Conservation (phyloP, 2,888 invertebrate genomes). For the Anthoptus insignis region DNA sequence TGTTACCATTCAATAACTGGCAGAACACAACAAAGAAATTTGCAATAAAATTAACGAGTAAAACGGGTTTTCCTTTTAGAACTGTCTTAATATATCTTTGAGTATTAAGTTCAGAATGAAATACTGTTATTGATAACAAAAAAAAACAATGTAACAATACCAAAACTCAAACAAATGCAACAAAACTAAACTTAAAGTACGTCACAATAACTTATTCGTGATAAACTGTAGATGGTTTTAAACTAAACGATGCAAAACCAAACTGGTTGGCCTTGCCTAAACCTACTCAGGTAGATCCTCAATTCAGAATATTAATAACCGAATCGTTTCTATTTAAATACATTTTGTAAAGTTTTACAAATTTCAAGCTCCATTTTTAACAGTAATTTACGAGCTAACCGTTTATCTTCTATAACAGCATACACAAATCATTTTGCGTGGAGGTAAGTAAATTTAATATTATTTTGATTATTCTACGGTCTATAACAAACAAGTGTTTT, state of each 20-base stretch:
- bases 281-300: slow-evolving; percentile 43
- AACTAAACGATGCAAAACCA: slow-evolving; percentile 42
- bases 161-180: neutral
- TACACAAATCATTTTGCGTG: slow-evolving; percentile 1
- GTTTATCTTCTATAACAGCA: neutral
- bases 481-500: neutral
- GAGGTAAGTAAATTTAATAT: slow-evolving; percentile 13
- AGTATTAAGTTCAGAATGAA: too few species aligned
- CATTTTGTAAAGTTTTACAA: slow-evolving; percentile 4
- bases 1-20: too few species aligned
- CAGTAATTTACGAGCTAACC: neutral
- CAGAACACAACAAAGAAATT: too few species aligned
- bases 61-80: too few species aligned
- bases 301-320: slow-evolving; percentile 39
- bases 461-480: neutral
- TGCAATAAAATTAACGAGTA: neutral
- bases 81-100: too few species aligned
- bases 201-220: neutral
- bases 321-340: neutral
- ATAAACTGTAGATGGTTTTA: slow-evolving; percentile 25
- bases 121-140: too few species aligned
- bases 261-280: slow-evolving; percentile 67
- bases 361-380: slow-evolving; percentile 14
- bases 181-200: neutral
- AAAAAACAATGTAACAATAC: neutral